Conservation (phyloP, 2,797 vertebrate species). For the Acanthurus tractus region DNA sequence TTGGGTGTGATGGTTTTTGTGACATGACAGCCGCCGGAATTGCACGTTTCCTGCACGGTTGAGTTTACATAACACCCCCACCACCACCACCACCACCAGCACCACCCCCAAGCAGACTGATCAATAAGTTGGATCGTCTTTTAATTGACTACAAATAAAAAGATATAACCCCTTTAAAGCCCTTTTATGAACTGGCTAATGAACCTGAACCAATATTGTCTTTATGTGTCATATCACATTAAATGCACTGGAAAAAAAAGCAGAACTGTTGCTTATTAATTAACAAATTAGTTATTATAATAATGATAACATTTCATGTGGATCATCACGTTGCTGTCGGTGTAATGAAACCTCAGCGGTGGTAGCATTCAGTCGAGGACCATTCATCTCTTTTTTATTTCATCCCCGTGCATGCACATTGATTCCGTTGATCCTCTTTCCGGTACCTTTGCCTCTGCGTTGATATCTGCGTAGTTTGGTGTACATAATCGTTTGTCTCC, state of each 20-base stretch:
- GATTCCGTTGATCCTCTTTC: conserved; percentile 79
- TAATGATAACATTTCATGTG: background rate
- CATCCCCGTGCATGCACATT: conserved; percentile 39
- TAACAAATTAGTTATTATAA: background rate
- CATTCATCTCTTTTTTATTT: conserved; percentile 13
- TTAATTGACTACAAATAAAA: conserved; percentile 14
- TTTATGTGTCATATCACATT: background rate
- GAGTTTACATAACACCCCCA: conserved; percentile 21
- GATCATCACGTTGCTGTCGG: background rate
- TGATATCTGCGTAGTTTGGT: conserved; percentile 86
- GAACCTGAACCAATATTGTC: background rate
- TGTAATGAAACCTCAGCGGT: background rate
- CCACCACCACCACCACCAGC: too few relatives aligned
- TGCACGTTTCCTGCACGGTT: conserved; percentile 26
- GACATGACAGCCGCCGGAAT: conserved; percentile 45
- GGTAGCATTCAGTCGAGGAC: conserved; percentile 7
- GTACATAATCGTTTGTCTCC: conserved; percentile 72
- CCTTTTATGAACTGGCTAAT: background rate
- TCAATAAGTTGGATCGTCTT: conserved; percentile 21
- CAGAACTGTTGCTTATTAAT: background rate
- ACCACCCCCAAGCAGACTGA: background rate
- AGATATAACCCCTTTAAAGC: background rate
- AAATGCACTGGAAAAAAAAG: background rate
- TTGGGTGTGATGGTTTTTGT: conserved; percentile 37
- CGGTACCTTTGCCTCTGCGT: conserved; percentile 86